Base-by-base conservation (phyloP, 2,888 invertebrate species). In the Notocelia uddmanniana region DNA sequence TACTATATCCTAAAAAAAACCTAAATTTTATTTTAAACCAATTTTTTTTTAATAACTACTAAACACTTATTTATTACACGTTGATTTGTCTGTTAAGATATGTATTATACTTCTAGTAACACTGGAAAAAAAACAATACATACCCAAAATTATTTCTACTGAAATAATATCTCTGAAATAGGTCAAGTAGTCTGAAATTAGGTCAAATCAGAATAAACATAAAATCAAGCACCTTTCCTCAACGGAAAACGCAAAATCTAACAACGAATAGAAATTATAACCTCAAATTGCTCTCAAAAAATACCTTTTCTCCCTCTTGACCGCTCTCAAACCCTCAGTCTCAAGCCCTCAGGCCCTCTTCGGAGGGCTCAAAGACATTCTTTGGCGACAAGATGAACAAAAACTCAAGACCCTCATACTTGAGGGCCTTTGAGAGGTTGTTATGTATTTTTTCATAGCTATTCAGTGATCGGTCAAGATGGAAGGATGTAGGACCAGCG, bases 331-430 rank as follows among this genome's bases (percentile, higher is more conserved):
- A 21, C 31, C 48, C 52, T 19, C 50, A 15, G 15, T 6, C 37
- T 11, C 21, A 37, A 37, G 15, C 52, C 37, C 69, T 23, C 41
- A 1, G 45, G 45, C n/a, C 41, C 66, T 58, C 68, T 50, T 18
- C n/a, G 15, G 64, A 31, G 57, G 31, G 31, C 37, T 37, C 59
- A 71, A 71, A 67, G 45, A 54, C 52, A 67, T 71, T 66, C 71
- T 67, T 31, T 3, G 23, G 23, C 48, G 58, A 34, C 57, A 50
- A 63, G 63, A 18, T 9, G 59, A 54, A 31, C 21, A 67, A 71
- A 60, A 70, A 66, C 19, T 21, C 18, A 55, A 69, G 37, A 26
- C 26, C 13, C 26, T 11, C 52, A 31, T 48, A 45, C 71, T 45
- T 31, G 54, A 71, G 54, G 45, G 31, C 9, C 19, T 11, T 52